phyloP scores from a whole-genome alignment of 64 coral and sea anemone species.

The Stylophora pistillata region DNA sequence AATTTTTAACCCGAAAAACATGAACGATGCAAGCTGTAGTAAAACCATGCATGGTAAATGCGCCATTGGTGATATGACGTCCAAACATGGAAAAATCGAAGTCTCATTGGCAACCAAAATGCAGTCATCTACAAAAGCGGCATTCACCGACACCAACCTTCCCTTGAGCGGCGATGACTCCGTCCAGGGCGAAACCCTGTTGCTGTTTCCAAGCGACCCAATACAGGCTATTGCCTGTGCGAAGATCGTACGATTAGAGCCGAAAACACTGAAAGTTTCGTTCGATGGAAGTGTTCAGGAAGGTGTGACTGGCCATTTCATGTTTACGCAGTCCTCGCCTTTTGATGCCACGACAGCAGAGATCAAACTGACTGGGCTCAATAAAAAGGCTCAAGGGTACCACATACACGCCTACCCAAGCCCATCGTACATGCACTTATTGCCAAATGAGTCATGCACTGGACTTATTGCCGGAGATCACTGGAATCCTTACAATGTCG shows the following conservation, averaged over 20 bases:
- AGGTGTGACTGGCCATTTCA: constrained; percentile 64
- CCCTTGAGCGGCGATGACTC: constrained; percentile 29
- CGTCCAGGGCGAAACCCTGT: constrained; percentile 55
- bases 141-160: constrained; percentile 73
- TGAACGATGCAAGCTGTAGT: constrained; percentile 32
- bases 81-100: constrained; percentile 41
- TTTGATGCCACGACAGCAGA: constrained; percentile 62
- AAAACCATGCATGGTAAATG: constrained; percentile 45
- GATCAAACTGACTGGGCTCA: constrained; percentile 53
- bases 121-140: constrained; percentile 4
- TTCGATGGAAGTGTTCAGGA: constrained; percentile 46
- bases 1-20: constrained; percentile 52
- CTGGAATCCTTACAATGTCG: constrained; percentile 77
- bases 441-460: constrained; percentile 24
- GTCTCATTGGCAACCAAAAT: constrained; percentile 39
- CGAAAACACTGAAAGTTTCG: constrained; percentile 48
- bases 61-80: constrained; percentile 58
- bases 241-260: constrained; percentile 50
- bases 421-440: constrained; percentile 54
- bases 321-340: constrained; percentile 75
- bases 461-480: constrained; percentile 55
- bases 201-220: constrained; percentile 49
- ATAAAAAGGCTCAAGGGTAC: constrained; percentile 55
- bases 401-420: constrained; percentile 82
- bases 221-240: constrained; percentile 64